phyloP scores from a whole-genome alignment of 2,888 invertebrate genomes.

The Zeuzera pyrina region DNA sequence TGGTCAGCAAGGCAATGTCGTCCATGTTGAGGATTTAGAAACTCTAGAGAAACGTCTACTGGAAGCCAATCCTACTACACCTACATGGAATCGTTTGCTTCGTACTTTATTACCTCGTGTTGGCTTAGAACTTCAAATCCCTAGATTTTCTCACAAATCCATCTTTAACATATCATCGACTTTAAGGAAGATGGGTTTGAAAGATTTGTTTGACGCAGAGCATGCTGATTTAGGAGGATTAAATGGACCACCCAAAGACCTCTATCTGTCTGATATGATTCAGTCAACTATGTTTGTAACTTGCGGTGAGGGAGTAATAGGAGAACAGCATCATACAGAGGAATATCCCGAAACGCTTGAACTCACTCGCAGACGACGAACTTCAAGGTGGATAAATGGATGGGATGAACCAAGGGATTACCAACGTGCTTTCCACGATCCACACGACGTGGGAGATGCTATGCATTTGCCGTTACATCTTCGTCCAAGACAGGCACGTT shows the following conservation, averaged over 20 bases:
- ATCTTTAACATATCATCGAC: constrained; percentile 86
- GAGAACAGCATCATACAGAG: constrained; percentile 85
- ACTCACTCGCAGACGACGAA: constrained; percentile 39
- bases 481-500: constrained; percentile 79
- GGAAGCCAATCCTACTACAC: constrained; percentile 76
- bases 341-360: constrained; percentile 82
- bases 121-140: constrained; percentile 86
- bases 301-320: constrained; percentile 82
- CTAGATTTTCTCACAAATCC: constrained; percentile 87
- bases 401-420: constrained; percentile 76
- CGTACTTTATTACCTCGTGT: constrained; percentile 82
- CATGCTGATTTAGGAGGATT: constrained; percentile 88
- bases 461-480: constrained; percentile 77
- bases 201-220: constrained; percentile 82
- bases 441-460: constrained; percentile 65
- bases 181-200: constrained; percentile 85
- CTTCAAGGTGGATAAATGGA: constrained; percentile 59
- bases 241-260: constrained; percentile 84
- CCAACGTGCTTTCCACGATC: constrained; percentile 80
- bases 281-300: constrained; percentile 89
- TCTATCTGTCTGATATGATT: constrained; percentile 87
- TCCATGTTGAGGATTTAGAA: constrained; percentile 84
- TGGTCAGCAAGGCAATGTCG: constrained; percentile 86
- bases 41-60: constrained; percentile 80
- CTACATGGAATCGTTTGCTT: constrained; percentile 82